Base-by-base conservation (phyloP, 2,888 invertebrate species). In the Hipparchia sbordonii region DNA sequence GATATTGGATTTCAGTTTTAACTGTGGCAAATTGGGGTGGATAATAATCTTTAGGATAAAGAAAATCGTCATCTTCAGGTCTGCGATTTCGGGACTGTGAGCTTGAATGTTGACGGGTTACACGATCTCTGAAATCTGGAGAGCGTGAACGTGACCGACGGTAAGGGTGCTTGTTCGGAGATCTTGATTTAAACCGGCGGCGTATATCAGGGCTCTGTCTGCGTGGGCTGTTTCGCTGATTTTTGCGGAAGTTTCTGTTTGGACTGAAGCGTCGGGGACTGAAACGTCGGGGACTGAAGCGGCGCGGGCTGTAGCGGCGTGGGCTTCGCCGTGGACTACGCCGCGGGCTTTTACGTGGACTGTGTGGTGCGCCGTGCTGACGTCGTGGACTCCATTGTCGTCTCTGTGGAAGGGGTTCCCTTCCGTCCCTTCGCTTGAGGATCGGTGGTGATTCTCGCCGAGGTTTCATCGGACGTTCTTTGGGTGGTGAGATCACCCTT, bases 1-100 rank as follows among this genome's bases (percentile, higher is more conserved):
- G 57, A 67, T 77, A 78, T 56, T 73, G 75, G 9, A 68, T 69
- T 72, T 59, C 72, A 73, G 52, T 57, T 62, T 73, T 67, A 68
- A 72, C 13, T 52, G 67, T 60, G 66, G 70, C 65, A 59, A 71
- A 69, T 9, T 72, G 61, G 60, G 60, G 67, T 39, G 73, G 70
- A 23, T 68, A 75, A 8, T 74, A 71, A 13, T 82, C 79, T 62
- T 79, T 81, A 39, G 88, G 87, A 73, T 90, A 89, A 33, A 87
- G 79, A 71, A 88, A 89, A 62, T 74, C 82, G 72, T 89, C 86
- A 72, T 62, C 76, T 52, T 54, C 52, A 57, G 59, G 71, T 67
- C 45, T 67, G 13, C 63, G 56, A n/a, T 59, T 74, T 33, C 63
- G 63, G 13, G 78, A 79, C 6, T 60, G 73, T 46, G 77, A 76